These are phyloP conservation scores for Australoheros scitulus DNA, from an alignment of 2,113 vertebrate genomes.

Conservation along the genomic window DNA sequence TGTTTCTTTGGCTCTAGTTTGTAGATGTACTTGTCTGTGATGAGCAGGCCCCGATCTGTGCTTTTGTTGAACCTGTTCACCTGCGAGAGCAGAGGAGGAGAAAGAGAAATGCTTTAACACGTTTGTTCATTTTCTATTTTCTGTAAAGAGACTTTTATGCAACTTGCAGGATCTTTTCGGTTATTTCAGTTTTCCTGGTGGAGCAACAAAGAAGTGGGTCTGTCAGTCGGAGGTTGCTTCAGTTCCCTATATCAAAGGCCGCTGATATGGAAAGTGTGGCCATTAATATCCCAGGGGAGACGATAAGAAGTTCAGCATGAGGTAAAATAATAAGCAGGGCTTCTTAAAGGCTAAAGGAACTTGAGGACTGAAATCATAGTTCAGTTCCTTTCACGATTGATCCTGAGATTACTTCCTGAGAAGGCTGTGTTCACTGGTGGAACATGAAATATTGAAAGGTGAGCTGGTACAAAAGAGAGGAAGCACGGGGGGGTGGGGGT, in stretches of 20 bases:
- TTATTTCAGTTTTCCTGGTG: background rate
- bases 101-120: background rate
- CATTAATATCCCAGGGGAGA: constrained; percentile 18
- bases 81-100: constrained; percentile 63
- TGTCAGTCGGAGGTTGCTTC: background rate
- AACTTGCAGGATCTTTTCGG: background rate
- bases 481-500: background rate
- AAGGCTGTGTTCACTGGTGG: background rate
- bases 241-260: constrained; percentile 16
- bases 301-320: constrained; percentile 36
- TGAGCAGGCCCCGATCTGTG: constrained; percentile 86
- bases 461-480: background rate
- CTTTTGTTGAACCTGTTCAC: constrained; percentile 89
- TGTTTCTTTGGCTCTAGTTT: constrained; percentile 87
- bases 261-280: constrained; percentile 16
- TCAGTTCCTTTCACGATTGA: constrained; percentile 10
- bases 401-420: constrained; percentile 11
- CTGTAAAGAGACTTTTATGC: background rate
- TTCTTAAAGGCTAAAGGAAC: background rate
- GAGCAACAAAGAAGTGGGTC: background rate
- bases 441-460: constrained; percentile 28
- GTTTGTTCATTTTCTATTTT: background rate
- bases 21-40: constrained; percentile 90
- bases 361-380: background rate
- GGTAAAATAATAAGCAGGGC: constrained; percentile 17